Percentiles rank a stretch among this genome's conserved stretches.
Conservation (phyloP, 1,140 invertebrate species). For the Drosophila malerkotliana region DNA sequence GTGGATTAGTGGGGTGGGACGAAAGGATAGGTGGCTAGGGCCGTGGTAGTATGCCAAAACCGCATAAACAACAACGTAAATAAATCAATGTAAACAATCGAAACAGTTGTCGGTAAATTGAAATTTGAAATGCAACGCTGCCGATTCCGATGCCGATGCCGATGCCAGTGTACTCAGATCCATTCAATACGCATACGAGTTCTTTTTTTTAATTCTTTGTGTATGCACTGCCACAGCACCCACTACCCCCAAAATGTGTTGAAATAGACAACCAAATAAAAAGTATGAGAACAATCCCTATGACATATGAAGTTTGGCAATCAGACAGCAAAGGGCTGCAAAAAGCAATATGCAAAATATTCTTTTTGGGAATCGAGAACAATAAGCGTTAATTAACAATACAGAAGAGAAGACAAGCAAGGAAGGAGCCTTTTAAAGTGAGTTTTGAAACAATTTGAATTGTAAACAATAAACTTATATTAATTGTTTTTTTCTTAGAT, state of each 20-base stretch:
- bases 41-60: constrained; percentile 55
- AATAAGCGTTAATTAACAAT: constrained; percentile 71
- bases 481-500: background rate
- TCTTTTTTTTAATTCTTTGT: constrained; percentile 7
- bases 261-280: constrained; percentile 14
- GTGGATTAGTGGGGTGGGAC: constrained; percentile 65
- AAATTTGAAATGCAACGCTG: constrained; percentile 77
- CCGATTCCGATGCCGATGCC: constrained; percentile 15
- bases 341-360: constrained; percentile 4
- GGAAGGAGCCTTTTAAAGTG: no score
- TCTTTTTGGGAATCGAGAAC: constrained; percentile 4
- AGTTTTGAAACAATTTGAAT: no score
- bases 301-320: constrained; percentile 30
- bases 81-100: constrained; percentile 82
- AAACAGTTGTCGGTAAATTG: constrained; percentile 82
- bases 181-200: constrained; percentile 9
- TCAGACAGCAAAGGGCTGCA: constrained; percentile 6
- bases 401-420: background rate
- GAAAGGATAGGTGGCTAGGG: constrained; percentile 14
- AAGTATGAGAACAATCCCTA: constrained; percentile 20
- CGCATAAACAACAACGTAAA: constrained; percentile 79
- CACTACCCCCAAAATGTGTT: constrained; percentile 35
- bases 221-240: constrained; percentile 37
- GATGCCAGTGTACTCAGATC: constrained; percentile 11
- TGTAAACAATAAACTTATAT: background rate